These are phyloP conservation scores for Rhagonycha lutea DNA, from an alignment of 2,888 invertebrate genomes.

Conservation along the genomic window DNA sequence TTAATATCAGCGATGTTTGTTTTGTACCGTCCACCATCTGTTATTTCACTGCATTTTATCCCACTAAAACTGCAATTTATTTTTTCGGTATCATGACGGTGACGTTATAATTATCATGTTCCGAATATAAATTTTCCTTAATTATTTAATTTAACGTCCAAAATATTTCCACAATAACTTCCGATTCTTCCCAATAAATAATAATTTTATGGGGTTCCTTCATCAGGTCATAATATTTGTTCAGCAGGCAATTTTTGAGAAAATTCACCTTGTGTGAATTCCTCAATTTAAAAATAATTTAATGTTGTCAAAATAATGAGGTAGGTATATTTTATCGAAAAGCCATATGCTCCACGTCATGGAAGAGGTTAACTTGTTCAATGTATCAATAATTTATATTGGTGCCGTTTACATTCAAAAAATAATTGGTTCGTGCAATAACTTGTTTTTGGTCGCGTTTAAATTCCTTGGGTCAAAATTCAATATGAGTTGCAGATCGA, in stretches of 20 bases:
- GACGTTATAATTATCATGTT: not conserved
- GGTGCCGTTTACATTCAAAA: slow-evolving; percentile 16
- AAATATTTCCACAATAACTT: not conserved
- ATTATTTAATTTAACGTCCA: not conserved
- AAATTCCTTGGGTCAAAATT: slow-evolving; percentile 30
- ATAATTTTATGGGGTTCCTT: not conserved
- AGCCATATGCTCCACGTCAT: not conserved
- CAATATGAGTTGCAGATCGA: slow-evolving; percentile 38
- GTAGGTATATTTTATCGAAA: not conserved
- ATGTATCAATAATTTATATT: slow-evolving; percentile 5
- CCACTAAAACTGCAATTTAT: not conserved
- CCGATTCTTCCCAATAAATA: not conserved
- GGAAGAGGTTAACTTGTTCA: not conserved
- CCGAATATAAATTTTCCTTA: not conserved
- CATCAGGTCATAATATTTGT: too few relatives aligned
- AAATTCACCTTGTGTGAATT: not conserved
- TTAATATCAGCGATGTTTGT: slow-evolving; percentile 34
- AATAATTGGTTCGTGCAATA: slow-evolving; percentile 30
- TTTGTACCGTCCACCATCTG: slow-evolving; percentile 30
- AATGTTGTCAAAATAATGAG: not conserved
- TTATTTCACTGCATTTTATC: slow-evolving; percentile 6
- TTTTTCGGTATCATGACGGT: not conserved
- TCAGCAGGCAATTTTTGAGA: not conserved
- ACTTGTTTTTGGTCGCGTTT: slow-evolving; percentile 26
- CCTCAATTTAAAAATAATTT: not conserved